Evolutionary conservation across 2,113 vertebrate genomes (phyloP), one percentile per base, ranked within the genome.

Genomic region (Pardalotus punctatus): DNA sequence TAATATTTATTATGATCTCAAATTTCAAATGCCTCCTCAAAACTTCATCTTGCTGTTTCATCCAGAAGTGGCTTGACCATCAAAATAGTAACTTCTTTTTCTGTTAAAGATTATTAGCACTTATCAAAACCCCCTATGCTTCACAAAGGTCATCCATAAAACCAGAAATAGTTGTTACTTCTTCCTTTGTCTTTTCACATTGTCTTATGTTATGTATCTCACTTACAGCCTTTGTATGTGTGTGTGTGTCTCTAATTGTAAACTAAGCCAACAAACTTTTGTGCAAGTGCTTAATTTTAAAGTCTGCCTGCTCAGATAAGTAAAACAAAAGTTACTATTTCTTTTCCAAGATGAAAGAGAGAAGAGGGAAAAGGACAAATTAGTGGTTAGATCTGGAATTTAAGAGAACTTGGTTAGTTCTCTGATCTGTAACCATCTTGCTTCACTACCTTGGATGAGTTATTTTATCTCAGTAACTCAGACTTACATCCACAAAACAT

Each of bases 1-100:
- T 86, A 95, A 70, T 67, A 80, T 88, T 93, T 95, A 87, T 57
- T 88, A 64, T 24, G 28, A 62, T 77, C 76, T 95, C 82, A 8
- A 28, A 40, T 96, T 95, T 92, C 90, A 95, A 96, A 86, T 90
- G 58, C 35, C 33, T 90, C 66, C 71, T 94, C 13, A 3, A 96
- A 89, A 91, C 53, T n/a, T 69, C 58, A 87, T 80, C 87, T 79
- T 85, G 35, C 21, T 78, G 36, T 61, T 96, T 76, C 38, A 82
- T 5, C 50, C 11, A 72, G 54, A 80, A 87, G 35, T 65, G 58
- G 10, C 31, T 76, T 81, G 36, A 50, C 58, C 45, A 53, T 47
- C 40, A 71, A 70, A 86, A 88, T 7, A 86, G 33, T 47, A 14
- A n/a, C 11, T 19, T 38, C 36, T 58, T 58, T 80, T 82, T 53